These are phyloP conservation scores for Eueremaeus valkanovi DNA, from an alignment of 2,888 invertebrate genomes.

Conservation along the genomic window DNA sequence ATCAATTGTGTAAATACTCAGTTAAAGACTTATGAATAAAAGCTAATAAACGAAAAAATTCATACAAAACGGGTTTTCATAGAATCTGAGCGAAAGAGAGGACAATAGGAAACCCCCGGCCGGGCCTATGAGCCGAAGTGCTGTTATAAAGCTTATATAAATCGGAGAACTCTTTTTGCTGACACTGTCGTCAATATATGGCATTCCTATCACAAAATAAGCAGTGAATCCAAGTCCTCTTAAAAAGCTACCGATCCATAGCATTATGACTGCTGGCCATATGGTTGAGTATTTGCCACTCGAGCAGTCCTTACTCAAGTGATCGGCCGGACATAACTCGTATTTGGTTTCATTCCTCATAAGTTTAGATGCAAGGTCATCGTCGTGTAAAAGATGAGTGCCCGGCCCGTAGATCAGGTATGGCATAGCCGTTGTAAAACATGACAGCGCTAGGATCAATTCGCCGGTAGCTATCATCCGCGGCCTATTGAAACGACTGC, in stretches of 20 bases:
- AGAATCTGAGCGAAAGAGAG: constrained; percentile 45
- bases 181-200: constrained; percentile 46
- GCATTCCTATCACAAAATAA: constrained; percentile 44
- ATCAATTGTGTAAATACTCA: neutral
- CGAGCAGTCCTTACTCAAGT: neutral
- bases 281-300: constrained; percentile 32
- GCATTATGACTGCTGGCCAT: constrained; percentile 41
- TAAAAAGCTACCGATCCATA: constrained; percentile 45
- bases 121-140: constrained; percentile 46
- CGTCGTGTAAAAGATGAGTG: constrained; percentile 40
- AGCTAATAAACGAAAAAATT: neutral
- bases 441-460: constrained; percentile 39
- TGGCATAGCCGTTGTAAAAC: constrained; percentile 42
- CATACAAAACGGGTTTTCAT: constrained; percentile 45
- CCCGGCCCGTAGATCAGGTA: constrained; percentile 46
- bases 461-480: constrained; percentile 42
- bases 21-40: constrained; percentile 6
- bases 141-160: constrained; percentile 43
- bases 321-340: constrained; percentile 23
- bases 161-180: constrained; percentile 41
- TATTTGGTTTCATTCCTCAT: constrained; percentile 9
- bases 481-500: constrained; percentile 42
- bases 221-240: constrained; percentile 46
- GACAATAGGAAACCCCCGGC: constrained; percentile 46
- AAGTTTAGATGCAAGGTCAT: neutral